Evolutionary conservation across 2,113 vertebrate genomes (phyloP).

Genomic region (Rhinopomastus cyanomelas): DNA sequence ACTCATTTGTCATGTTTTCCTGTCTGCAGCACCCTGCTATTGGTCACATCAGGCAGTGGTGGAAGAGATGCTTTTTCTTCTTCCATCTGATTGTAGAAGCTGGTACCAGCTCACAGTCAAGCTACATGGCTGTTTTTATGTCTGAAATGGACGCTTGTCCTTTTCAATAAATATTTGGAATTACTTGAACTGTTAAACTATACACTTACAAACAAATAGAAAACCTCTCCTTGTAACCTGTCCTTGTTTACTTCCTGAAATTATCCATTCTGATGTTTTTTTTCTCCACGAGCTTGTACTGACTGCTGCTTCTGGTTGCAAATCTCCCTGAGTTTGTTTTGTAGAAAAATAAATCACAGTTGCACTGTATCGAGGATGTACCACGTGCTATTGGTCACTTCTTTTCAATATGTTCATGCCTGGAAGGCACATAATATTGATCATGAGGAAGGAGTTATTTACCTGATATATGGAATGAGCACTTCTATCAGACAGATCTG

Average conservation of each 20-base stretch:
- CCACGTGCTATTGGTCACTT: neutral
- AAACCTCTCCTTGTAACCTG: neutral
- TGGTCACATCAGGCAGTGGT: neutral
- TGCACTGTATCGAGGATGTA: neutral
- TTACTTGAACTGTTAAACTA: neutral
- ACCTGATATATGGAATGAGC: neutral
- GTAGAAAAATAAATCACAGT: neutral
- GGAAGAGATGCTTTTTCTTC: neutral
- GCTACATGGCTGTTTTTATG: neutral
- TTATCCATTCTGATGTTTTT: neutral
- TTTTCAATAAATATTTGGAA: neutral
- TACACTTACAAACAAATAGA: neutral
- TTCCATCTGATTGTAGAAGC: neutral
- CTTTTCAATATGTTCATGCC: neutral
- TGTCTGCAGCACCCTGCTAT: neutral
- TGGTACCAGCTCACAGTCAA: neutral
- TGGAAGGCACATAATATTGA: neutral
- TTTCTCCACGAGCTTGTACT: neutral
- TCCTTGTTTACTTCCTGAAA: neutral
- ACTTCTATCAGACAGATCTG: neutral
- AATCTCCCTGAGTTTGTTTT: neutral
- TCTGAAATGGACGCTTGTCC: neutral
- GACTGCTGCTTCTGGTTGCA: neutral
- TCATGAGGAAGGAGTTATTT: neutral
- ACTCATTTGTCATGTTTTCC: neutral